Base-by-base conservation (phyloP, 1,140 invertebrate species). In the Theocolax elegans region DNA sequence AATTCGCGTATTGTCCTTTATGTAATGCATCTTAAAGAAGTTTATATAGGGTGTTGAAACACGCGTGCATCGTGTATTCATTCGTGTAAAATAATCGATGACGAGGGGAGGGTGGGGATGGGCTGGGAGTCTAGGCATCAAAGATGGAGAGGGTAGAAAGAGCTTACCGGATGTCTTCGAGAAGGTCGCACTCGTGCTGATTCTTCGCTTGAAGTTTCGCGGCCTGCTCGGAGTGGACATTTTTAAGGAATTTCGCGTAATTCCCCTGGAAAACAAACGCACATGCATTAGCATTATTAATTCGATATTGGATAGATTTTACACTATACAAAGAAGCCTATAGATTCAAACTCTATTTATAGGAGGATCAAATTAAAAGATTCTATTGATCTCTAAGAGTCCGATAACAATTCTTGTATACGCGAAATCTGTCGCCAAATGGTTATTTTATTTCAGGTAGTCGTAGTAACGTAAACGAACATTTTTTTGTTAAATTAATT, bases 171-270 rank as follows among this genome's bases (percentile, higher is more conserved):
- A 98, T 93, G 82, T 97, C 96, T 87, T 98, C 96, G 51, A 98
- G 86, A 67, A 98, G 87, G 82, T 98, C 96, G 86, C 94, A 96
- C 82, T 98, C 96, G 87, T 97, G 95, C 84, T 97, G 96, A 84
- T 97, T 97, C 85, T 98, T 98, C 27, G 93, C 89, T 81, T 96
- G 92, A 73, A 98, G 89, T 86, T 97, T 97, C 7, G 94, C 90
- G 56, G 96, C 89, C 86, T 98, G 96, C 85, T 98, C 96, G 60
- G 92, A 89, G 82, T 98, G 96, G 54, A 97, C 88, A 86, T 95
- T 95, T 88, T 95, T 95, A 70, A 96, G 88, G 88, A 93, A 96
- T 87, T 94, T 96, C 76, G 91, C 90, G 85, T 92, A 93, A 85
- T 95, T 93, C 80, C 95, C 93, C 94, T 96, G 84, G 13, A 89